phyloP scores from a whole-genome alignment of 2,797 vertebrate genomes.

The Sebastes vulpes region DNA sequence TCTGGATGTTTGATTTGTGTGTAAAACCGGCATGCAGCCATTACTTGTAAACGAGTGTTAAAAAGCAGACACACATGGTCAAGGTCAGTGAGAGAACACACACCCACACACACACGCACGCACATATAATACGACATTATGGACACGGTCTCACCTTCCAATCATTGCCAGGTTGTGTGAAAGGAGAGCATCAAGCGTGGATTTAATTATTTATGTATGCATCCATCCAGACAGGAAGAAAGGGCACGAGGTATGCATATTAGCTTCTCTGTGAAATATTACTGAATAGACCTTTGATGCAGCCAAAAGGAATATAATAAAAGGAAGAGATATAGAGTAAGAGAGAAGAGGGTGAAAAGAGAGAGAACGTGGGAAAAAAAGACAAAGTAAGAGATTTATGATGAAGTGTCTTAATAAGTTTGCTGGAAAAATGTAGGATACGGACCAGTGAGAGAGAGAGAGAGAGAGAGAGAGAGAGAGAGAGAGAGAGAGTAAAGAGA shows the following conservation, averaged over 20 bases:
- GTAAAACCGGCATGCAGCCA: background rate
- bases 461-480: too few species aligned
- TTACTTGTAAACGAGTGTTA: background rate
- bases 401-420: constrained; percentile 20
- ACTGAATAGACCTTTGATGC: constrained; percentile 76
- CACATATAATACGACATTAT: background rate
- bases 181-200: constrained; percentile 32
- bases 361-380: background rate
- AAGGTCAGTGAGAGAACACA: constrained; percentile 24
- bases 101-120: background rate
- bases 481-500: too few species aligned
- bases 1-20: background rate
- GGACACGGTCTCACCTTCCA: constrained; percentile 6
- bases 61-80: background rate
- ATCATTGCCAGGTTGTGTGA: constrained; percentile 33
- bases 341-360: background rate
- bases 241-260: constrained; percentile 71
- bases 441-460: too few species aligned
- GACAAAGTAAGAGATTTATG: background rate
- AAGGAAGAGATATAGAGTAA: constrained; percentile 23
- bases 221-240: constrained; percentile 61
- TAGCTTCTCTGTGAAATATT: constrained; percentile 79
- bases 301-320: constrained; percentile 61
- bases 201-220: constrained; percentile 78
- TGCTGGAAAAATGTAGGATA: background rate